Percentiles rank a stretch among this genome's conserved stretches.
phyloP scores from a whole-genome alignment of 2,797 vertebrate genomes.

The Taenioides sp. region DNA sequence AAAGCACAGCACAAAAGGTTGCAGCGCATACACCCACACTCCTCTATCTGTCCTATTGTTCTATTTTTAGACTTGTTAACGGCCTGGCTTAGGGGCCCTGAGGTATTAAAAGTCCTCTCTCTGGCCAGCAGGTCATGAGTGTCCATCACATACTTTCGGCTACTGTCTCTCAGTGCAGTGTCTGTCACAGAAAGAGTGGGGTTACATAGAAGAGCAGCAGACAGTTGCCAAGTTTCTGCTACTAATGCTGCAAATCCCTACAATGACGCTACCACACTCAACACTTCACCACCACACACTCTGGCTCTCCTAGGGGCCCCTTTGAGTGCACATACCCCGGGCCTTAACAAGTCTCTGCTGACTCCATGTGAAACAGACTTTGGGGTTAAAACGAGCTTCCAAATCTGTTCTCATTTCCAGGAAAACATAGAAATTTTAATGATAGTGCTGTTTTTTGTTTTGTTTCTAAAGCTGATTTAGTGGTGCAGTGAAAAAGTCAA shows the following conservation, averaged over 20 bases:
- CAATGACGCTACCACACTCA: slow-evolving; percentile 26
- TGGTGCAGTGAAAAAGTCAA: slow-evolving; percentile 18
- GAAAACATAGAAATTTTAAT: slow-evolving; percentile 31
- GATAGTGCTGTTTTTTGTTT: slow-evolving; percentile 15
- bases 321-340: slow-evolving; percentile 20
- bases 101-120: slow-evolving; percentile 45
- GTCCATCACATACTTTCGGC: slow-evolving; percentile 38
- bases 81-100: slow-evolving; percentile 35
- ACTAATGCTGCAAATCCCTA: slow-evolving; percentile 45
- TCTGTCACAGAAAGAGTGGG: slow-evolving; percentile 48
- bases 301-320: slow-evolving; percentile 3
- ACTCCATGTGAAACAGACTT: slow-evolving; percentile 11
- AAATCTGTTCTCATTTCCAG: slow-evolving; percentile 25
- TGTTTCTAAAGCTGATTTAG: slow-evolving; percentile 23
- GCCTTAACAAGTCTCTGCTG: slow-evolving; percentile 24
- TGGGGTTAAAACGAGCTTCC: slow-evolving; percentile 21
- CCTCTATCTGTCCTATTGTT: slow-evolving; percentile 33
- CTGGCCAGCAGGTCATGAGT: slow-evolving; percentile 37
- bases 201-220: slow-evolving; percentile 38
- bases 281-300: slow-evolving; percentile 14
- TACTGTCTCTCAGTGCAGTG: slow-evolving; percentile 38
- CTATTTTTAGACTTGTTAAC: slow-evolving; percentile 58
- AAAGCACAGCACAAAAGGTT: slow-evolving; percentile 26
- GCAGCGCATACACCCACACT: slow-evolving; percentile 25
- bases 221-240: slow-evolving; percentile 47